Conservation (phyloP, 2,797 vertebrate genomes). For the Hemibagrus guttatus region DNA sequence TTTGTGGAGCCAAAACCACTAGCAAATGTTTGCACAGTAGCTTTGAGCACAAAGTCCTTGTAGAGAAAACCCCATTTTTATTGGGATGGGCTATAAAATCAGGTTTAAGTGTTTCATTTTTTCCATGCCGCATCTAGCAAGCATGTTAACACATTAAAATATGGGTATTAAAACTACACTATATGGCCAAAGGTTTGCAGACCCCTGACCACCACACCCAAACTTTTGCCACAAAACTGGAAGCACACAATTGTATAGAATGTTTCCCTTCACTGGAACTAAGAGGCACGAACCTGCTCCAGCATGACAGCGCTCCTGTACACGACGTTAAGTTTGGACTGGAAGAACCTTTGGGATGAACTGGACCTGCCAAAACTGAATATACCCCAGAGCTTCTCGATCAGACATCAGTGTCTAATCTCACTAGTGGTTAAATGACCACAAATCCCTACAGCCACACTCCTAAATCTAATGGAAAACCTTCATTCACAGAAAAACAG, state of each 20-base stretch:
- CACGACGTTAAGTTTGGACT: neutral
- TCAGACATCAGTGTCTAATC: neutral
- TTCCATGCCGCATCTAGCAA: neutral
- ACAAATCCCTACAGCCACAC: neutral
- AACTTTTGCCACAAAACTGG: too few species aligned
- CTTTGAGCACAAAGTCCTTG: conserved; percentile 54
- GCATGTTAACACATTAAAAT: neutral
- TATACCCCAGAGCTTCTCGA: neutral
- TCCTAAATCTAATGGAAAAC: neutral
- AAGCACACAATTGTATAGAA: neutral
- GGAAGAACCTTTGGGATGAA: neutral
- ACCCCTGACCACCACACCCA: neutral
- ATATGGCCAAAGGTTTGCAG: neutral
- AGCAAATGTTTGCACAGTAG: conserved; percentile 67
- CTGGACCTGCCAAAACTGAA: neutral
- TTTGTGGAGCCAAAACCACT: conserved; percentile 54
- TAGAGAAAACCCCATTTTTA: conserved; percentile 30
- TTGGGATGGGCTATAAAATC: neutral
- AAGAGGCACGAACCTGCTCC: neutral
- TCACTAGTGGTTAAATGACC: neutral
- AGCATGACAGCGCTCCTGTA: neutral
- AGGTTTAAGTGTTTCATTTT: neutral
- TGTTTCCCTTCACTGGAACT: neutral
- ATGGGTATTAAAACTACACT: neutral
- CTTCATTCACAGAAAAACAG: neutral